Conservation (phyloP, 2,888 invertebrate species). For the Odontomyia ornata region DNA sequence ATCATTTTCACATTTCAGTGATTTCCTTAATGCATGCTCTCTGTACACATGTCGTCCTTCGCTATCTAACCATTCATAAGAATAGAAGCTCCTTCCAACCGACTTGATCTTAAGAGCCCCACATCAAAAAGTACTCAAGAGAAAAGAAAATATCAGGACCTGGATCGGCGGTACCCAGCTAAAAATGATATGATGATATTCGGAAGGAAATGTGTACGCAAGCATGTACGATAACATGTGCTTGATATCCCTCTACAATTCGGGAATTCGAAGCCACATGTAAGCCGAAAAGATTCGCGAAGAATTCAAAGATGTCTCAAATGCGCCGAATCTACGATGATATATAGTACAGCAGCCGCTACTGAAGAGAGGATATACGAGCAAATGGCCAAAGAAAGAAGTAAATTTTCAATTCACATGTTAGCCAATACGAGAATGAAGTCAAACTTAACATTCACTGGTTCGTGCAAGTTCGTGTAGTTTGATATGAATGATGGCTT, state of each 20-base stretch:
- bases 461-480: background rate
- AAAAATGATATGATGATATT: too few relatives aligned
- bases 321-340: constrained; percentile 21
- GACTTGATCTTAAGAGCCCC: background rate
- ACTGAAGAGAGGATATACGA: too few relatives aligned
- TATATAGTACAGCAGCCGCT: background rate
- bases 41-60: too few relatives aligned
- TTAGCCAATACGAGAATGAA: constrained; percentile 14
- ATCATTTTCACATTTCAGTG: constrained; percentile 44
- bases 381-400: background rate
- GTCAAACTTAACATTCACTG: background rate
- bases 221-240: background rate
- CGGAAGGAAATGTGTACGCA: background rate
- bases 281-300: background rate
- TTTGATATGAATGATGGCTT: background rate
- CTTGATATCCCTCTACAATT: too few relatives aligned
- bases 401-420: background rate
- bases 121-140: too few relatives aligned
- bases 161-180: background rate
- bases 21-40: constrained; percentile 6
- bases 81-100: background rate
- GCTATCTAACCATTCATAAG: background rate
- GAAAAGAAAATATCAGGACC: too few relatives aligned
- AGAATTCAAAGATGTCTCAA: background rate
- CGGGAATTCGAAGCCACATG: too few relatives aligned